A percentile compares a stretch with the other conserved stretches of the same genome.
These are phyloP conservation scores for Ploceus nigricollis DNA, from an alignment of 2,113 vertebrate species.

Conservation along the genomic window DNA sequence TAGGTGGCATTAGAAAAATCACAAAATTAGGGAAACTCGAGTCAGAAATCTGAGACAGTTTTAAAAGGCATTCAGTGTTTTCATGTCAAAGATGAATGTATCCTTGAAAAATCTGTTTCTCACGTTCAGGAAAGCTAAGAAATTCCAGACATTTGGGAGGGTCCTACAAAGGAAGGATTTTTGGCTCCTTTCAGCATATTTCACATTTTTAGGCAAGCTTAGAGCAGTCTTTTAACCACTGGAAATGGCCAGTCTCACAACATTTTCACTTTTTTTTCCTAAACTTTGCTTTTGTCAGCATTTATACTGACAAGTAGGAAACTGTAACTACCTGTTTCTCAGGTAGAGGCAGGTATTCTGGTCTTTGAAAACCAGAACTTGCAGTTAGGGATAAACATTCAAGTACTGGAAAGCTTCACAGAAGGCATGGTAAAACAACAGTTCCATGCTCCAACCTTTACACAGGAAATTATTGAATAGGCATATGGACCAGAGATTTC, in stretches of 20 bases:
- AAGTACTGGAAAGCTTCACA: not conserved
- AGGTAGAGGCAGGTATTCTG: not conserved
- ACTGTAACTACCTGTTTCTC: not conserved
- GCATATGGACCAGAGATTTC: not conserved
- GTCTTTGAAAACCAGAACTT: not conserved
- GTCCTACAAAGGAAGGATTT: slow-evolving; percentile 7
- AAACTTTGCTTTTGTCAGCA: not conserved
- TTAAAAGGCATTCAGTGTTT: not conserved
- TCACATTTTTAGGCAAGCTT: slow-evolving; percentile 56
- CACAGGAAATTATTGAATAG: not conserved
- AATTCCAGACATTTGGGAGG: slow-evolving; percentile 39
- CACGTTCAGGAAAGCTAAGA: not conserved
- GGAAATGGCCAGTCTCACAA: not conserved
- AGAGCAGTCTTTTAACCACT: not conserved
- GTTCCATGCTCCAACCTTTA: not conserved
- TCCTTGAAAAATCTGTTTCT: slow-evolving; percentile 19
- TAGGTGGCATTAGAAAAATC: not conserved
- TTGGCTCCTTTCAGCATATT: slow-evolving; percentile 45
- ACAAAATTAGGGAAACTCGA: not conserved
- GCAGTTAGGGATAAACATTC: not conserved
- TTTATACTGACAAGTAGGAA: not conserved
- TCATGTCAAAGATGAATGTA: not conserved
- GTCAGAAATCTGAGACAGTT: not conserved
- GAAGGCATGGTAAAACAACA: not conserved
- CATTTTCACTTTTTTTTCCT: not conserved